These are phyloP conservation scores for Brassicogethes aeneus DNA, from an alignment of 2,888 invertebrate genomes.

Conservation along the genomic window DNA sequence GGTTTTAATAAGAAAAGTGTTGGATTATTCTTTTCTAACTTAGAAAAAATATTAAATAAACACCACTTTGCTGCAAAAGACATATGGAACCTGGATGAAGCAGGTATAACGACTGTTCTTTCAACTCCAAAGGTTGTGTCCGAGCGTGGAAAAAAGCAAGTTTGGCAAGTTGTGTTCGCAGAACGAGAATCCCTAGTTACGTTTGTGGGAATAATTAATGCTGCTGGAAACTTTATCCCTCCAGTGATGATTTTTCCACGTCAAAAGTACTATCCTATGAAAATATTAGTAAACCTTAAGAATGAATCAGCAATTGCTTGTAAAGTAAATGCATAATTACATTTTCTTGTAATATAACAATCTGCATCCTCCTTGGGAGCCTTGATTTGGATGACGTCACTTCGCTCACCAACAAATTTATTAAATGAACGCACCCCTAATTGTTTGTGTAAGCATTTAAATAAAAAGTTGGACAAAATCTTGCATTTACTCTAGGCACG, in stretches of 20 bases:
- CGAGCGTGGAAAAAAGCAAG: constrained; percentile 11
- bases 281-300: too few species aligned
- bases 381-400: too few species aligned
- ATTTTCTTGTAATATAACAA: constrained; percentile 6
- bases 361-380: constrained; percentile 4
- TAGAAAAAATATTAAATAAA: constrained; percentile 19
- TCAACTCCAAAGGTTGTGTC: constrained; percentile 15
- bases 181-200: constrained; percentile 17
- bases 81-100: constrained; percentile 24
- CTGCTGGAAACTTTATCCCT: constrained; percentile 14
- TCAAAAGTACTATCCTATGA: too few species aligned
- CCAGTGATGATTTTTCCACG: too few species aligned
- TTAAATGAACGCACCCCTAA: too few species aligned
- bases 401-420: too few species aligned
- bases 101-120: constrained; percentile 21
- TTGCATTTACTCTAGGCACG: too few species aligned
- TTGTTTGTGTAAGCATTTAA: too few species aligned
- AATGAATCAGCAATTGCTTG: too few species aligned
- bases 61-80: constrained; percentile 18
- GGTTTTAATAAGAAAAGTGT: constrained; percentile 28
- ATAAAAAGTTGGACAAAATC: too few species aligned
- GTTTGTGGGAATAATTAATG: constrained; percentile 14
- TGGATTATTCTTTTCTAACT: constrained; percentile 11
- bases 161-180: constrained; percentile 12
- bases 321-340: constrained; percentile 5